Evolutionary conservation across 2,888 invertebrate genomes (phyloP).

Genomic region (Zaprionus bogoriensis): DNA sequence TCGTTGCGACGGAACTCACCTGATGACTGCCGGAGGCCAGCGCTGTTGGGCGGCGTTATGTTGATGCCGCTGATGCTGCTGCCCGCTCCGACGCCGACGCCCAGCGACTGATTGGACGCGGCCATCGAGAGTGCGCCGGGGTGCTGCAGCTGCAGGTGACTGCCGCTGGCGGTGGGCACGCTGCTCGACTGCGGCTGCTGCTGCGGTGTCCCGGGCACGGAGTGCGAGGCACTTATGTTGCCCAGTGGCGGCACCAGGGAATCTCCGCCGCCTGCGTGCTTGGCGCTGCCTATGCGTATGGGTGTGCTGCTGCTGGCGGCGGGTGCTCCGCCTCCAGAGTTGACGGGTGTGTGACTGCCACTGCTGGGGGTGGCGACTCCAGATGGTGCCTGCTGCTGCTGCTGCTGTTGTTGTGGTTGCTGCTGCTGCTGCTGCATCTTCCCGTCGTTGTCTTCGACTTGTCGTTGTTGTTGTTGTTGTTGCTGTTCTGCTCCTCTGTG

Average conservation of each 20-base stretch:
- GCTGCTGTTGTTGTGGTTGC: conserved; percentile 26
- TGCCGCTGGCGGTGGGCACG: conserved; percentile 63
- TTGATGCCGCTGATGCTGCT: conserved; percentile 67
- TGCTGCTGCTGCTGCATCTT: conserved; percentile 38
- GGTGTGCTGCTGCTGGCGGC: conserved; percentile 74
- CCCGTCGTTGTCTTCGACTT: conserved; percentile 13
- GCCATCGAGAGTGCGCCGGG: conserved; percentile 67
- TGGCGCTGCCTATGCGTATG: conserved; percentile 77
- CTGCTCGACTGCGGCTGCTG: conserved; percentile 64
- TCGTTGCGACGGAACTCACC: conserved; percentile 65
- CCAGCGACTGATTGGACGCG: conserved; percentile 73
- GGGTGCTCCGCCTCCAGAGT: background rate
- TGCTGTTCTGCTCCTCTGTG: background rate
- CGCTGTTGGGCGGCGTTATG: conserved; percentile 81
- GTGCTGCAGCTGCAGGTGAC: conserved; percentile 70
- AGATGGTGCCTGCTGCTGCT: background rate
- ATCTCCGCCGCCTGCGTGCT: conserved; percentile 58
- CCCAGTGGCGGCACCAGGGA: conserved; percentile 47
- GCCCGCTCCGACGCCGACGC: conserved; percentile 53
- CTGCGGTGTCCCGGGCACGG: conserved; percentile 57
- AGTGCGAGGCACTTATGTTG: conserved; percentile 36
- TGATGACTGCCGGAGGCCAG: conserved; percentile 76
- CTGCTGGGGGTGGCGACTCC: conserved; percentile 49
- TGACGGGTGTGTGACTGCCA: conserved; percentile 68
- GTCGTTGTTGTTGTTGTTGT: conserved; percentile 9